Conservation (phyloP, 2,113 vertebrate species). For the Petroica traversi region DNA sequence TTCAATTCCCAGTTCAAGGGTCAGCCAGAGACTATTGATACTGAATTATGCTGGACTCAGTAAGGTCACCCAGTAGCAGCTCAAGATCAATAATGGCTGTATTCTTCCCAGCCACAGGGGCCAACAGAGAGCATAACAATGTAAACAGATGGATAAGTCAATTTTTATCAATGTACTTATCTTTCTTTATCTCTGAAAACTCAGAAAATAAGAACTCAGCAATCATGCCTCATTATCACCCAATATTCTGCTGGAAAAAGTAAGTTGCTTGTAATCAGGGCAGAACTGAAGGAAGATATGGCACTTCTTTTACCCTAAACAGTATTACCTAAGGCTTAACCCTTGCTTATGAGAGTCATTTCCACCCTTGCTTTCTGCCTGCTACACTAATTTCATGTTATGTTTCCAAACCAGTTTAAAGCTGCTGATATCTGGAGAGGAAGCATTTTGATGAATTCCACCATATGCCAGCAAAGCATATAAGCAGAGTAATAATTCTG, state of each 20-base stretch:
- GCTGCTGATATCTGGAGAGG: not conserved
- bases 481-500: not conserved
- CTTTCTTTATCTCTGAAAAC: not conserved
- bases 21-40: not conserved
- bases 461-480: not conserved
- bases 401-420: not conserved
- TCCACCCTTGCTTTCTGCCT: not conserved
- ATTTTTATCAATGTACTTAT: not conserved
- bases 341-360: fast-evolving
- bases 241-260: not conserved
- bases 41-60: not conserved
- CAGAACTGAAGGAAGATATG: not conserved
- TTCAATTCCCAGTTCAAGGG: not conserved
- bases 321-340: not conserved
- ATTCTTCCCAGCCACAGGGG: not conserved
- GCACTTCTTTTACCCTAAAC: not conserved
- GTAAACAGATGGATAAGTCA: not conserved
- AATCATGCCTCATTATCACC: not conserved
- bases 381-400: not conserved
- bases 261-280: not conserved
- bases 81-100: not conserved
- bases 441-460: not conserved
- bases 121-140: not conserved
- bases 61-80: not conserved
- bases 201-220: not conserved